Percentiles rank a stretch among this genome's conserved stretches.
These are phyloP conservation scores for Exocentrus adspersus DNA, from an alignment of 2,888 invertebrate species.

Conservation along the genomic window DNA sequence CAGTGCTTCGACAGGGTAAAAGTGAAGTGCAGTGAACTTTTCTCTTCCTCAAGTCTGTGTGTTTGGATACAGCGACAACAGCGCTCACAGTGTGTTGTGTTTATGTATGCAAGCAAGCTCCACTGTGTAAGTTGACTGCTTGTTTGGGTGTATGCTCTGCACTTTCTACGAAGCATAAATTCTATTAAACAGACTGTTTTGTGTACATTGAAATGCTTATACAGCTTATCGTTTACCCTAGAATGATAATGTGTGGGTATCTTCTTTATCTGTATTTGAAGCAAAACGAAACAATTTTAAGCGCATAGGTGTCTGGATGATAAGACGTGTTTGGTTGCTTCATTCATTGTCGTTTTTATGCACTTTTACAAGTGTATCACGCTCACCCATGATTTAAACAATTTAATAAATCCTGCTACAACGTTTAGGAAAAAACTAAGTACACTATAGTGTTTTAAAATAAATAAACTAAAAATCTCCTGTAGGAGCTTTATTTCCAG, in stretches of 20 bases:
- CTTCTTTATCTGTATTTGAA: constrained; percentile 6
- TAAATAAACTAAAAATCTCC: not conserved
- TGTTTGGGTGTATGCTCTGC: constrained; percentile 3
- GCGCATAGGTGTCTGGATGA: too few relatives aligned
- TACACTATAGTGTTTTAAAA: too few relatives aligned
- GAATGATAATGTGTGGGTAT: not conserved
- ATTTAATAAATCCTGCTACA: too few relatives aligned
- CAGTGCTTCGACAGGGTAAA: constrained; percentile 1
- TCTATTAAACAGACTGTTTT: constrained; percentile 10
- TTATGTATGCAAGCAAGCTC: not conserved
- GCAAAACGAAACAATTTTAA: too few relatives aligned
- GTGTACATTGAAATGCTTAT: constrained; percentile 14
- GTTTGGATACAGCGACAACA: not conserved
- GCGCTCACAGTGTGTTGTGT: too few relatives aligned
- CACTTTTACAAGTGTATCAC: constrained; percentile 13
- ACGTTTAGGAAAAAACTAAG: too few relatives aligned
- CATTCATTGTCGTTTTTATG: too few relatives aligned
- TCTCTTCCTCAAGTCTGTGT: not conserved
- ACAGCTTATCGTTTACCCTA: not conserved
- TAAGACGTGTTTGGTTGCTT: too few relatives aligned
- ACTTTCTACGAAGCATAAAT: constrained; percentile 11
- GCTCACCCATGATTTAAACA: too few relatives aligned
- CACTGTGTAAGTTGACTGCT: constrained; percentile 16
- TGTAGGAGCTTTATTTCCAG: not conserved
- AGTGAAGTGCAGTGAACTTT: constrained; percentile 14